Evolutionary conservation across 1,140 invertebrate genomes (phyloP), one percentile per base, ranked within the genome.

Genomic region (Berghia stephanieae): DNA sequence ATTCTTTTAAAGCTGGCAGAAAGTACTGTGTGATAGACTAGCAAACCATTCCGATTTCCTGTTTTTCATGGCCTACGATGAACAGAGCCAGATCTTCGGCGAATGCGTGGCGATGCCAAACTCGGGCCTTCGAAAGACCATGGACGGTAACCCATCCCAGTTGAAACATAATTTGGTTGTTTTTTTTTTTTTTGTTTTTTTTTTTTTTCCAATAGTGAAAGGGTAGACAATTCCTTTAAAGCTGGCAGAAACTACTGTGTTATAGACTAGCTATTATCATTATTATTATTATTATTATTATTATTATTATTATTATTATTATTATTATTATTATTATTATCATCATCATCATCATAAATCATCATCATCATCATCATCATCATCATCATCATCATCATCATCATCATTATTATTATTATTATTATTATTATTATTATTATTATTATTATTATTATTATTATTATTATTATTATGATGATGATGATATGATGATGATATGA

Each of bases 51-150:
- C 83, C 27, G 90, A 91, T 80, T 85, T 89, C 70, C 80, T 90
- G 44, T 90, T 91, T 86, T 83, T 91, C 13, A 91, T 91, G 90
- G 84, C 89, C 1, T 91, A 90, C 80, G 90, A 91, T 81, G 86
- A 89, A 79, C 86, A 88, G 80, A 90, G 89, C 74, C 90, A 90
- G 80, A 89, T 91, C 34, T 81, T 82, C 72, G 87, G 85, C n/a
- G 81, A 86, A 40, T 91, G 90, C 80, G 69, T 87, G 31, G 90
- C 90, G 31, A 81, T 83, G 34, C 80, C 90, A 5, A 91, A 91
- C 81, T 89, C 88, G 21, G 82, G 34, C 27, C 5, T 76, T 2
- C 18, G n/a, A n/a, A n/a, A n/a, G n/a, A n/a, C n/a, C n/a, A n/a
- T n/a, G n/a, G n/a, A n/a, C n/a, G n/a, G n/a, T n/a, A n/a, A n/a